Percentiles rank a stretch among this genome's conserved stretches.
Evolutionary conservation across 2,113 vertebrate species (phyloP).

Genomic region (Sphaerodactylus townsendi): DNA sequence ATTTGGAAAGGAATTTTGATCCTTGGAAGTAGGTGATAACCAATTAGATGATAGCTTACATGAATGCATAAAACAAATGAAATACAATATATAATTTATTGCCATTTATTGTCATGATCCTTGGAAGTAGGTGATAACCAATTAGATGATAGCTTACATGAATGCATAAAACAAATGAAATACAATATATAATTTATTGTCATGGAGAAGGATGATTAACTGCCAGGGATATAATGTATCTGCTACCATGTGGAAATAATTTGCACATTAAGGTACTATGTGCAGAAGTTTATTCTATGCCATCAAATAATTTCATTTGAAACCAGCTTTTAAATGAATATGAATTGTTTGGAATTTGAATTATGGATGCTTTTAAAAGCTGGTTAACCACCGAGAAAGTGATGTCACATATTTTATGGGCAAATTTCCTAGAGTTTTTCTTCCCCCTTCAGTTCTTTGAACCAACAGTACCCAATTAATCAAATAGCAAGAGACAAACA

Average conservation of each 20-base stretch:
- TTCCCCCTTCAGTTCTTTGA: not conserved
- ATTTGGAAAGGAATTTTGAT: not conserved
- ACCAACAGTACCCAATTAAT: not conserved
- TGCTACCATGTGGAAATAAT: slow-evolving; percentile 15
- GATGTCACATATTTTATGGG: not conserved
- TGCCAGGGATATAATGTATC: not conserved
- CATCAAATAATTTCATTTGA: slow-evolving; percentile 10
- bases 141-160: not conserved
- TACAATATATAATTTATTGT: slow-evolving; percentile 26
- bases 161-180: slow-evolving; percentile 8
- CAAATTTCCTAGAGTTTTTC: not conserved
- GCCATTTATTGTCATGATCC: too few relatives aligned
- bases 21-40: not conserved
- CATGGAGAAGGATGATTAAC: slow-evolving; percentile 31
- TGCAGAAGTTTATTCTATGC: not conserved
- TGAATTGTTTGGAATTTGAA: slow-evolving; percentile 13
- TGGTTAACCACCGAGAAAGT: not conserved
- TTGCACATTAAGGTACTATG: not conserved
- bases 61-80: slow-evolving; percentile 11
- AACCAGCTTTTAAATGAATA: not conserved
- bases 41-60: not conserved
- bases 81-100: slow-evolving; percentile 30
- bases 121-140: not conserved
- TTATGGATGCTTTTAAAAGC: slow-evolving; percentile 15
- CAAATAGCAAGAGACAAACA: not conserved